Evolutionary conservation across 2,113 vertebrate species (phyloP).

Genomic region (Taxidea taxus): DNA sequence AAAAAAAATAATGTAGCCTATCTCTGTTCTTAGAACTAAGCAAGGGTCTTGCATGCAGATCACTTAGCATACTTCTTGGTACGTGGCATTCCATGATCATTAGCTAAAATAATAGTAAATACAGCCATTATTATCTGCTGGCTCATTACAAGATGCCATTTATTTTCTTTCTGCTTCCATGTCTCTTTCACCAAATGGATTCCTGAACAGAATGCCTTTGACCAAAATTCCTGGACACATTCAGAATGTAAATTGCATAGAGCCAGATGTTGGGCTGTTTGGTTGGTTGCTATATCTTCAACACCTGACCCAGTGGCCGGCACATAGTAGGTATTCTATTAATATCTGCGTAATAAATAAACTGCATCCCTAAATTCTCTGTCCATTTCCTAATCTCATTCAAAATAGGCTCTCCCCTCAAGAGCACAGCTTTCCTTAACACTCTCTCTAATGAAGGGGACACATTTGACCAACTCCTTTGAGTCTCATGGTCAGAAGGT

Average conservation of each 20-base stretch:
- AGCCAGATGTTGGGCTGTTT: background rate
- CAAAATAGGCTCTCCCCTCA: background rate
- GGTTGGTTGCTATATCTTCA: background rate
- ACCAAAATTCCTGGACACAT: background rate
- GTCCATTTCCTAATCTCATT: background rate
- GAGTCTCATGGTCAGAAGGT: background rate
- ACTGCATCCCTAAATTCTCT: background rate
- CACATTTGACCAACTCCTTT: background rate
- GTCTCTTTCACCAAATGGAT: background rate
- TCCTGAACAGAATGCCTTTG: background rate
- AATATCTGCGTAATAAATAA: background rate
- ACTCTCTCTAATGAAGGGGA: background rate
- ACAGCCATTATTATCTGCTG: background rate
- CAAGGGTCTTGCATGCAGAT: background rate
- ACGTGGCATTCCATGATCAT: background rate
- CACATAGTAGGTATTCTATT: background rate
- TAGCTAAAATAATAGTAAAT: background rate
- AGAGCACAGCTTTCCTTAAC: background rate
- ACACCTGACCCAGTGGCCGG: background rate
- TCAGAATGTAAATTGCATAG: background rate
- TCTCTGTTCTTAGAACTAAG: background rate
- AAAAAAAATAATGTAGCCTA: too few relatives aligned
- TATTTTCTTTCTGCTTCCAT: background rate
- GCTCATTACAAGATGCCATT: background rate
- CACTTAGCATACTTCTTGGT: background rate